A percentile compares a stretch with the other conserved stretches of the same genome.
Conservation (phyloP, 1,140 invertebrate genomes). For the Camponotus vicinus region DNA sequence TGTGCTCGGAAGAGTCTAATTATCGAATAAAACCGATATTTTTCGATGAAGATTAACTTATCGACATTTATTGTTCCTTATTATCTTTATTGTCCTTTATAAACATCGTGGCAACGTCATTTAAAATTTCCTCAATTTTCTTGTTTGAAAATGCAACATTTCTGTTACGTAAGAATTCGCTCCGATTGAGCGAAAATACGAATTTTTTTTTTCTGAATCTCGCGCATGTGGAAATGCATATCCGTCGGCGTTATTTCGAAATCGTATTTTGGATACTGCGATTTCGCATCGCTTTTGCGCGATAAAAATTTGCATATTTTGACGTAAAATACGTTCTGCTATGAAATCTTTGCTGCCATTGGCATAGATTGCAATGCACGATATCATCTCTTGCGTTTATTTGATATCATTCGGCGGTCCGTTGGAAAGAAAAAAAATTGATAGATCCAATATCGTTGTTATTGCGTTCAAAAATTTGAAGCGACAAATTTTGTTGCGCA, state of each 20-base stretch:
- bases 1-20: constrained; percentile 48
- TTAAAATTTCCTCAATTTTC: neutral
- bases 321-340: constrained; percentile 41
- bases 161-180: neutral
- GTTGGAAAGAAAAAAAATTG: constrained; percentile 41
- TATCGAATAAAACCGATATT: constrained; percentile 70
- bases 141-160: neutral
- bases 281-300: constrained; percentile 19
- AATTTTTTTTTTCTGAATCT: neutral
- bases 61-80: too few species aligned
- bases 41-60: constrained; percentile 55
- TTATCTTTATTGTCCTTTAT: too few species aligned
- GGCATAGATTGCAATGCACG: constrained; percentile 56
- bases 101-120: neutral
- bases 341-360: constrained; percentile 65
- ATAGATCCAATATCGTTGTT: constrained; percentile 30
- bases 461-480: constrained; percentile 33
- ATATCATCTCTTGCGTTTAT: constrained; percentile 20
- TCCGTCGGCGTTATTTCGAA: constrained; percentile 47
- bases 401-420: constrained; percentile 25
- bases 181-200: neutral
- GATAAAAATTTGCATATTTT: constrained; percentile 69
- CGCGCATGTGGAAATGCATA: neutral
- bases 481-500: constrained; percentile 12
- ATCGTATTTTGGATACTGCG: constrained; percentile 37